These are phyloP conservation scores for Agelaius tricolor DNA, from an alignment of 2,113 vertebrate genomes.

Conservation along the genomic window DNA sequence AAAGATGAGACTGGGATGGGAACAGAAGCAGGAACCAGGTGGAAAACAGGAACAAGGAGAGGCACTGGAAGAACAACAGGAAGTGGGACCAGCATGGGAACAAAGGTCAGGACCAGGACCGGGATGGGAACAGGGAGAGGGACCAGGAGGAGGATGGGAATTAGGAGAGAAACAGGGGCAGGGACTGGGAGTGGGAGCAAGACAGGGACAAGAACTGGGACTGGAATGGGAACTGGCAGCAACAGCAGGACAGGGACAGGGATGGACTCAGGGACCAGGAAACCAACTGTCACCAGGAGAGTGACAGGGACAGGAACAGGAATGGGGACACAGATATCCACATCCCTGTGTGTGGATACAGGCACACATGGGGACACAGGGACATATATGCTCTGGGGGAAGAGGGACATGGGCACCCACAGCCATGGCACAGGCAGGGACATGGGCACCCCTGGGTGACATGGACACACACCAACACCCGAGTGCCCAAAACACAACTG, in stretches of 20 bases:
- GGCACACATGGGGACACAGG: background rate
- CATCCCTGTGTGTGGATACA: background rate
- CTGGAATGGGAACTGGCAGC: accelerated
- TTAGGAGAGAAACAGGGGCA: background rate
- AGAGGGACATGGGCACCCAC: background rate
- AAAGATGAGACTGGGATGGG: background rate
- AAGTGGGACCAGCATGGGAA: background rate
- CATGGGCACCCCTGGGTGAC: background rate
- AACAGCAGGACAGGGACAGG: background rate
- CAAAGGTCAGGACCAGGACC: background rate
- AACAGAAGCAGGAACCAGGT: background rate
- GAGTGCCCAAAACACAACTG: background rate
- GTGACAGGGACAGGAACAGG: background rate
- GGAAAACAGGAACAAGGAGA: background rate
- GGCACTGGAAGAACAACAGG: background rate
- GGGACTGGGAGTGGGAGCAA: background rate
- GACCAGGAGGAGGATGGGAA: accelerated
- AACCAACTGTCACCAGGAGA: background rate
- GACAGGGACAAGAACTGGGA: background rate
- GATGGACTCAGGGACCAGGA: background rate
- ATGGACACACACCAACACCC: accelerated
- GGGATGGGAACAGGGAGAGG: background rate
- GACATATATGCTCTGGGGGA: accelerated
- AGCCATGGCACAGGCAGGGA: background rate
- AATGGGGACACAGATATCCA: background rate